phyloP scores from a whole-genome alignment of 2,113 vertebrate species.

The Cyphomyrus plagiostoma region DNA sequence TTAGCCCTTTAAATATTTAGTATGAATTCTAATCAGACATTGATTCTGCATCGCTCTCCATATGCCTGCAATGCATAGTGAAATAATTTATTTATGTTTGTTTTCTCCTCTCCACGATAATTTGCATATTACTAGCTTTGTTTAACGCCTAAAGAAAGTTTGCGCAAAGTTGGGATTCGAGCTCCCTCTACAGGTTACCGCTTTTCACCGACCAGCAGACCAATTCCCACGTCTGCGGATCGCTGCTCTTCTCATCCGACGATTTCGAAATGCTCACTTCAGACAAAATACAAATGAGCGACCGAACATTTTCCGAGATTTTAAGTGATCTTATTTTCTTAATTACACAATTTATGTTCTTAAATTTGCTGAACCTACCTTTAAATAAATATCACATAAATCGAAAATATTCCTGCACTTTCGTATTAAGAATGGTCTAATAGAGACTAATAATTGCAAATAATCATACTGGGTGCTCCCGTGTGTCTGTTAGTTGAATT shows the following conservation, averaged over 20 bases:
- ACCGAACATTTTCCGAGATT: not conserved
- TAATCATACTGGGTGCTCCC: not conserved
- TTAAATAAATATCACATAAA: not conserved
- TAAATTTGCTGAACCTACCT: not conserved
- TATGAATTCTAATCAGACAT: constrained; percentile 44
- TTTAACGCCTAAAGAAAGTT: constrained; percentile 47
- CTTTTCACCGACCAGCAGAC: constrained; percentile 19
- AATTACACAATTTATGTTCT: not conserved
- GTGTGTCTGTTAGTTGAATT: not conserved
- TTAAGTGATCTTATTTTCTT: not conserved
- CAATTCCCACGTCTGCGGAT: not conserved
- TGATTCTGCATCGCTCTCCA: constrained; percentile 54
- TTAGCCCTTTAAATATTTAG: constrained; percentile 41
- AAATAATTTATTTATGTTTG: constrained; percentile 59
- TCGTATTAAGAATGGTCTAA: not conserved
- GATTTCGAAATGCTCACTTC: not conserved
- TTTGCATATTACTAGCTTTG: constrained; percentile 57
- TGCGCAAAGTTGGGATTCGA: constrained; percentile 73
- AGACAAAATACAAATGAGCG: not conserved
- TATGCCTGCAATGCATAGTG: constrained; percentile 44
- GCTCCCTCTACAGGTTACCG: constrained; percentile 83
- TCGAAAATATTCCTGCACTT: not conserved
- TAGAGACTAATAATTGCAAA: not conserved
- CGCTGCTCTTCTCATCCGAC: not conserved
- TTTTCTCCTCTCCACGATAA: constrained; percentile 48